A percentile compares a stretch with the other conserved stretches of the same genome.
phyloP scores from a whole-genome alignment of 2,113 vertebrate genomes.

The Bothrops jararaca region DNA sequence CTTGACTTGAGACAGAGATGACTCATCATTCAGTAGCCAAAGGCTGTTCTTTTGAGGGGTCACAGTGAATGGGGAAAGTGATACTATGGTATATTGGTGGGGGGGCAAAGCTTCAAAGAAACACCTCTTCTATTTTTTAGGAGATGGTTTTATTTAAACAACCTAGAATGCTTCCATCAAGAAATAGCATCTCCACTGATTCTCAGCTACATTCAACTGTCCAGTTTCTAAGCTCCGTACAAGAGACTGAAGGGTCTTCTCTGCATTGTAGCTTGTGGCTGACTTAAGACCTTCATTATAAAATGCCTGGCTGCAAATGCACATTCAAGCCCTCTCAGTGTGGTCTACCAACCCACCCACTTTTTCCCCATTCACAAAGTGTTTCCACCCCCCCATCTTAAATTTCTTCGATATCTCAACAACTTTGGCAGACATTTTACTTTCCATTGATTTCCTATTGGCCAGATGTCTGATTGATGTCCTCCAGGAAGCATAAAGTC shows the following conservation, averaged over 20 bases:
- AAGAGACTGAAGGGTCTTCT: not conserved
- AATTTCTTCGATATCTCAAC: not conserved
- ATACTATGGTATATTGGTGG: not conserved
- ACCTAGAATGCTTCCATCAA: not conserved
- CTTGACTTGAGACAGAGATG: not conserved
- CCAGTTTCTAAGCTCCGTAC: not conserved
- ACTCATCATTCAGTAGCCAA: not conserved
- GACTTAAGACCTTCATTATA: not conserved
- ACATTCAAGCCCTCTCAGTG: not conserved
- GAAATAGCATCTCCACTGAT: not conserved
- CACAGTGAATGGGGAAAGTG: not conserved
- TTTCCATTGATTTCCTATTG: conserved; percentile 18
- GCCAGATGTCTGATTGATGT: not conserved
- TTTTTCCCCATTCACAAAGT: not conserved
- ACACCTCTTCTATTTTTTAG: not conserved
- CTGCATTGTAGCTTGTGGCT: not conserved
- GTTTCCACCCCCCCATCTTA: not conserved
- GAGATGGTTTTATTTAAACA: not conserved
- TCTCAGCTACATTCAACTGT: not conserved
- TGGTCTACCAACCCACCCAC: not conserved
- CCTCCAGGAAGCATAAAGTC: not conserved
- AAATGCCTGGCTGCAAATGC: not conserved
- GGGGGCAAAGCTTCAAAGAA: not conserved
- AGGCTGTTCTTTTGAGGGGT: not conserved
- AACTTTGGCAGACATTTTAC: not conserved